Conservation (phyloP, 2,888 invertebrate genomes). For the Sylvicola fuscatus region DNA sequence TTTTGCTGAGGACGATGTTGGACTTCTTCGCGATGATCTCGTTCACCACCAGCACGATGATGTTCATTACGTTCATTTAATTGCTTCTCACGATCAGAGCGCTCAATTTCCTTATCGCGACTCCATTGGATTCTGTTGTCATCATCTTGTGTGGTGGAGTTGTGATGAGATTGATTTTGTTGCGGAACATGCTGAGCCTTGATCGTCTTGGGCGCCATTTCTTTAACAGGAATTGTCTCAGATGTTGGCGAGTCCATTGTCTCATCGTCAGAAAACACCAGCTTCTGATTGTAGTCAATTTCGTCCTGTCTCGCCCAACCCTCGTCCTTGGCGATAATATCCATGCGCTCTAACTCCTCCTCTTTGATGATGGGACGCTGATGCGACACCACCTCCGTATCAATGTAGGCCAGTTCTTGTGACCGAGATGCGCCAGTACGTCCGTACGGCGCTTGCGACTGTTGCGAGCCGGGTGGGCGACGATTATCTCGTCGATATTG, state of each 20-base stretch:
- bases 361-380: conserved; percentile 80
- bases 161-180: neutral
- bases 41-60: conserved; percentile 9
- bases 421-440: conserved; percentile 8
- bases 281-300: conserved; percentile 85
- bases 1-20: conserved; percentile 10
- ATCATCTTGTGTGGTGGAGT: conserved; percentile 8
- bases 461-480: neutral
- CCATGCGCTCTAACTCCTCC: conserved; percentile 80
- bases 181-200: conserved; percentile 10
- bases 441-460: conserved; percentile 7
- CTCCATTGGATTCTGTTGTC: conserved; percentile 8
- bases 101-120: conserved; percentile 9
- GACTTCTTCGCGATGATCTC: conserved; percentile 12
- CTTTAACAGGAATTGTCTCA: conserved; percentile 4
- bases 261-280: conserved; percentile 90
- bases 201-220: conserved; percentile 7
- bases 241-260: conserved; percentile 15
- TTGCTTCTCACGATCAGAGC: conserved; percentile 2
- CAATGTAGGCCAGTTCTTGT: conserved; percentile 15
- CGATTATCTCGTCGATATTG: conserved; percentile 2
- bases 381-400: conserved; percentile 39
- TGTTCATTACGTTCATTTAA: conserved; percentile 11
- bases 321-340: conserved; percentile 71
- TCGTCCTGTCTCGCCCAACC: conserved; percentile 89